Evolutionary conservation across 2,797 vertebrate genomes (phyloP).

Genomic region (Podarcis lilfordi): DNA sequence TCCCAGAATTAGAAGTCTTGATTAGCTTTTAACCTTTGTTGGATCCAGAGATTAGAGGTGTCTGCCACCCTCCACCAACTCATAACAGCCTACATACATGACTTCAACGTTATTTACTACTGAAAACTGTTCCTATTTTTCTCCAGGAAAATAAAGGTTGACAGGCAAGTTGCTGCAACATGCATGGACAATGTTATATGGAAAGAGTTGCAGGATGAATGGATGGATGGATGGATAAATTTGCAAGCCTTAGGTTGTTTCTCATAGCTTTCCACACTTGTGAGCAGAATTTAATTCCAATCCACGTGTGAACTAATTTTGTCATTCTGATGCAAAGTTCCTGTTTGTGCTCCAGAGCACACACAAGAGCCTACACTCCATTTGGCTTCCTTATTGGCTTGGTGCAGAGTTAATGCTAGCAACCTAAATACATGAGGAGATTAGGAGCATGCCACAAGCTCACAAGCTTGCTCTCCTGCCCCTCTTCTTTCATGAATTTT

Average conservation of each 20-base stretch:
- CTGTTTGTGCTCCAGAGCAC: background rate
- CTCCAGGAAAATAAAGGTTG: no score
- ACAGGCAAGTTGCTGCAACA: background rate
- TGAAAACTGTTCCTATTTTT: background rate
- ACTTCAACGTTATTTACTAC: background rate
- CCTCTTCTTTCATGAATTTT: background rate
- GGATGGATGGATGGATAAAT: background rate
- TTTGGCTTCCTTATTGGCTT: background rate
- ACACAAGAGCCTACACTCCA: background rate
- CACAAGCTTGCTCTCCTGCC: no score
- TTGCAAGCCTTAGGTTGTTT: background rate
- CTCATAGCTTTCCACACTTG: no score
- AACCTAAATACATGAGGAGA: background rate
- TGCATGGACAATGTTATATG: background rate
- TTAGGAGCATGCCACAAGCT: background rate
- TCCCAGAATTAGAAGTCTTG: no score
- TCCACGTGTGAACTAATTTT: background rate
- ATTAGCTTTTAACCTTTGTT: no score
- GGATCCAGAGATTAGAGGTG: no score
- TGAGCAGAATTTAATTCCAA: background rate
- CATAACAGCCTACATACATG: background rate
- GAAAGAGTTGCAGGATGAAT: background rate
- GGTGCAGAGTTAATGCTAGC: background rate
- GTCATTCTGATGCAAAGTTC: background rate
- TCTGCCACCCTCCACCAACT: no score